phyloP scores from a whole-genome alignment of 1,140 invertebrate genomes.

The Andricus grossulariae region DNA sequence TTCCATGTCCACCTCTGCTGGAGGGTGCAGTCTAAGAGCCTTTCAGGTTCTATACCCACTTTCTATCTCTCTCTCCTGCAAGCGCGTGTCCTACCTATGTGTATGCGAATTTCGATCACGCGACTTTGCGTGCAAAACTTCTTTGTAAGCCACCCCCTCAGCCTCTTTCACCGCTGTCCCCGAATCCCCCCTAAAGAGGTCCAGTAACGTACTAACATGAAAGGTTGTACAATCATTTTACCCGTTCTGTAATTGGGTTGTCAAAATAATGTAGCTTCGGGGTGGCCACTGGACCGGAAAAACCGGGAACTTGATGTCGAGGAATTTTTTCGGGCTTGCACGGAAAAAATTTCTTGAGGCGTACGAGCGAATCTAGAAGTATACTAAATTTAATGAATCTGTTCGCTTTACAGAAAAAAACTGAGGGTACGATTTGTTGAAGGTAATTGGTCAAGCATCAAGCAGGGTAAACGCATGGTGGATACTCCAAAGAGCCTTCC shows the following conservation, averaged over 20 bases:
- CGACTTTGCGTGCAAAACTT: slow-evolving; percentile 64
- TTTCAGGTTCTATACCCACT: slow-evolving; percentile 5
- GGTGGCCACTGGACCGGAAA: background rate
- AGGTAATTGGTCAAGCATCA: too few species aligned
- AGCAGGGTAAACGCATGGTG: too few species aligned
- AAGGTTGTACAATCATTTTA: background rate
- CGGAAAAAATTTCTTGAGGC: too few species aligned
- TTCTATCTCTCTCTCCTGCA: slow-evolving; percentile 16
- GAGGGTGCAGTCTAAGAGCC: background rate
- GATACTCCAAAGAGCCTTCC: too few species aligned
- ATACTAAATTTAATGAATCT: too few species aligned
- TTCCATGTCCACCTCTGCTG: slow-evolving; percentile 17
- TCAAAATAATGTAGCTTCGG: background rate
- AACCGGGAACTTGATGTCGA: background rate
- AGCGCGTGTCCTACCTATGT: slow-evolving; percentile 39
- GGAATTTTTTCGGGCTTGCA: too few species aligned
- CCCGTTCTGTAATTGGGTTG: background rate
- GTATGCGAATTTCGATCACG: slow-evolving; percentile 57
- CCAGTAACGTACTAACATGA: slow-evolving; percentile 5
- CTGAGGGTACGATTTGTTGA: too few species aligned
- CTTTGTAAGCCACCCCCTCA: slow-evolving; percentile 40
- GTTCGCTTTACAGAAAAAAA: too few species aligned
- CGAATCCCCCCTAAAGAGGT: background rate
- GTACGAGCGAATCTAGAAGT: too few species aligned
- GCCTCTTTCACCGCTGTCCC: slow-evolving; percentile 21